A percentile compares a stretch with the other conserved stretches of the same genome.
Evolutionary conservation across 2,888 invertebrate genomes (phyloP).

Genomic region (Dusona sp.): DNA sequence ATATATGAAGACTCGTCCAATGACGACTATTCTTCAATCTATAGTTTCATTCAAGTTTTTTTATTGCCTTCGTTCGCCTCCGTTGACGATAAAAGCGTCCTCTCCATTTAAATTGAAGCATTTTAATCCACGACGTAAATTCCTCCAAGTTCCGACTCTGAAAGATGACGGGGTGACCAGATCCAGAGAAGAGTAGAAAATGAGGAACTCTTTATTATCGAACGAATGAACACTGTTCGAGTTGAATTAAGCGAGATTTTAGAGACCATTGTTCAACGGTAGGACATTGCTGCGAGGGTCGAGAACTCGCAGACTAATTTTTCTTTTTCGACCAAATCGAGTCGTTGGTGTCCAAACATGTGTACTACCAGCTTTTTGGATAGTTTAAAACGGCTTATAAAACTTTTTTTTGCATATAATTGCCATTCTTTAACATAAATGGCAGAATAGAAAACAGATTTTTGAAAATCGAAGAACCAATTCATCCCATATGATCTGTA

Average conservation of each 20-base stretch:
- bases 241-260: slow-evolving; percentile 48
- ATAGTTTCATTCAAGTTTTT: slow-evolving; percentile 30
- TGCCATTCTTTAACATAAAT: no score
- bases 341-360: not conserved
- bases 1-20: slow-evolving; percentile 9
- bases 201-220: slow-evolving; percentile 46
- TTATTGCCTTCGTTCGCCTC: slow-evolving; percentile 47
- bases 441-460: not conserved
- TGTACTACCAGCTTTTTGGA: not conserved
- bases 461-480: not conserved
- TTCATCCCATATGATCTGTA: not conserved
- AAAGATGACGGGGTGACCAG: slow-evolving; percentile 6
- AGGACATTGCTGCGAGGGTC: not conserved
- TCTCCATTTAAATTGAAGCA: slow-evolving; percentile 63
- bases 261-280: slow-evolving; percentile 30
- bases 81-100: slow-evolving; percentile 35
- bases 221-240: slow-evolving; percentile 46
- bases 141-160: slow-evolving; percentile 22
- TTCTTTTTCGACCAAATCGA: not conserved
- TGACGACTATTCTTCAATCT: slow-evolving; percentile 38
- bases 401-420: no score
- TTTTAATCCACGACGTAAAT: slow-evolving; percentile 51
- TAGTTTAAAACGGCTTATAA: no score
- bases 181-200: slow-evolving; percentile 22
- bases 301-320: not conserved